Evolutionary conservation across 2,888 invertebrate genomes (phyloP).

Genomic region (Subacronicta megacephala): DNA sequence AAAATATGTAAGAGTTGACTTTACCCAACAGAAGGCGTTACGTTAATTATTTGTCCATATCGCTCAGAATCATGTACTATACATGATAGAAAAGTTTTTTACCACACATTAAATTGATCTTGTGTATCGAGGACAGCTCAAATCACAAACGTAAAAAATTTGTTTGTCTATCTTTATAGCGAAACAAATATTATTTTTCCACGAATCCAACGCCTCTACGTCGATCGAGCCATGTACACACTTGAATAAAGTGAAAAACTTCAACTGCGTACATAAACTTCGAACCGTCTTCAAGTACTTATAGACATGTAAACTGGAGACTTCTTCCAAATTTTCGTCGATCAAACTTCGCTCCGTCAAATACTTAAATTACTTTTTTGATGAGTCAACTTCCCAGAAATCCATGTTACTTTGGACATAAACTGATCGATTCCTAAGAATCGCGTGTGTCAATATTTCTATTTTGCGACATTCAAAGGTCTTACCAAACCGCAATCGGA

Average conservation of each 20-base stretch:
- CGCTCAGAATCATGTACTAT: no score
- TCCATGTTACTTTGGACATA: constrained; percentile 1
- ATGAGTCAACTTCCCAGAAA: constrained; percentile 1
- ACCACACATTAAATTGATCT: no score
- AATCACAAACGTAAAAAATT: no score
- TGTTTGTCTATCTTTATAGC: no score
- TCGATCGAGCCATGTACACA: not conserved
- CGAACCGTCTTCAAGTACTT: not conserved
- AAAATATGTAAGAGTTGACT: no score
- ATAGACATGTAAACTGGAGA: not conserved
- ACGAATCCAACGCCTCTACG: not conserved
- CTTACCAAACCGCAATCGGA: no score
- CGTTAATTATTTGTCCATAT: no score
- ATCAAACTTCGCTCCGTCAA: constrained; percentile 9
- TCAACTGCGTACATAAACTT: not conserved
- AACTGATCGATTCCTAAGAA: not conserved
- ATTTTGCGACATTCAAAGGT: not conserved
- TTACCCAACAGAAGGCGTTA: no score
- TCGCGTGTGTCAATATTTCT: not conserved
- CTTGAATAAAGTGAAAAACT: not conserved
- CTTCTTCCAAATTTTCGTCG: constrained; percentile 8
- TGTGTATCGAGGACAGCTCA: no score
- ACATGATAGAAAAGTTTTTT: no score
- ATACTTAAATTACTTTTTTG: constrained; percentile 32
- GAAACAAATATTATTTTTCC: not conserved